phyloP scores from a whole-genome alignment of 2,797 vertebrate genomes.

The Ceryle rudis region DNA sequence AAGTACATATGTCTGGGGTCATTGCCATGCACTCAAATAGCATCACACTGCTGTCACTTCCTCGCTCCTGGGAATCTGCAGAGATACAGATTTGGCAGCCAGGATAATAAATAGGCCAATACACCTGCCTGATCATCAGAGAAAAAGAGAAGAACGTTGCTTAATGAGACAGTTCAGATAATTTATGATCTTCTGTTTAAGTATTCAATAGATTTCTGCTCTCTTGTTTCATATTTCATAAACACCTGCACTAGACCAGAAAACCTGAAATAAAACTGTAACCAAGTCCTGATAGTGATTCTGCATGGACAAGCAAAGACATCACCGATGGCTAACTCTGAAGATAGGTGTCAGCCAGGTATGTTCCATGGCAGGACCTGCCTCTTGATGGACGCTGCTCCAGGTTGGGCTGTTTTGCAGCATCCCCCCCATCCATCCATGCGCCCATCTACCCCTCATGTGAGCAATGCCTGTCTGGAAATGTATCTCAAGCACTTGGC shows the following conservation, averaged over 20 bases:
- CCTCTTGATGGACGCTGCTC: not conserved
- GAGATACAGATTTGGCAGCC: not conserved
- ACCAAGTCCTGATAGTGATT: not conserved
- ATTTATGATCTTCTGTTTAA: not conserved
- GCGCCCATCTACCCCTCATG: accelerated
- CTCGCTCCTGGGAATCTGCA: not conserved
- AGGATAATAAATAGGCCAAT: not conserved
- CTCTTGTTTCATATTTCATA: not conserved
- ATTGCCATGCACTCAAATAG: not conserved
- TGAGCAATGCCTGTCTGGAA: not conserved
- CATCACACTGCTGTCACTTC: not conserved
- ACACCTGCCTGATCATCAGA: not conserved
- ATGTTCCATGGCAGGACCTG: not conserved
- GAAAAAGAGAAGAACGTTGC: not conserved
- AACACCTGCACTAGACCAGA: not conserved
- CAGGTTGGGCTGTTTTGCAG: not conserved
- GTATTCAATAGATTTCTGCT: not conserved
- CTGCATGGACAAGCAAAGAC: not conserved
- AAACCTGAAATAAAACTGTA: not conserved
- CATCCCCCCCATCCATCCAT: not conserved
- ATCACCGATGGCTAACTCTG: accelerated
- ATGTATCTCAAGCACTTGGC: accelerated
- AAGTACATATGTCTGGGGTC: not conserved
- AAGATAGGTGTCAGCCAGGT: accelerated
- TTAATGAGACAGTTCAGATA: not conserved